Base-by-base conservation (phyloP, 2,888 invertebrate genomes). In the Dione juno region DNA sequence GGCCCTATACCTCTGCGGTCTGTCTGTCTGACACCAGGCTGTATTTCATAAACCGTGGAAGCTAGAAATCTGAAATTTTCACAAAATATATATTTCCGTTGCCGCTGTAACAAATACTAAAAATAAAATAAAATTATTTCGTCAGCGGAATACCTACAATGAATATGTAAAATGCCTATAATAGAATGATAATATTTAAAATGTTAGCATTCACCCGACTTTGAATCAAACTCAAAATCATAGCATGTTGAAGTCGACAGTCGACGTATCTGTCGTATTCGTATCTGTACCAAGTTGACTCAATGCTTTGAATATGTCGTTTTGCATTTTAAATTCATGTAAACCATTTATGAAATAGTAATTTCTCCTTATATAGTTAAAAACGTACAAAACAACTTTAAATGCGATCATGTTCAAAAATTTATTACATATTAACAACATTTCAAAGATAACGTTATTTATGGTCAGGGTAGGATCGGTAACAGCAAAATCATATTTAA, bases 371-470 rank as follows among this genome's bases (percentile, higher is more conserved):
- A 61, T 61, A 35, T 16, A 57, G 57, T 40, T 16, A 57, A 37
- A 37, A 57, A 57, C 10, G 16, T 57, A 57, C 57, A 57, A 57
- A 57, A 57, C 57, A 57, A 57, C 37, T 37, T 57, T 37, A 37
- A 57, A 57, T 37, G 16, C 37, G 37, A 54, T 35, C 54, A 54
- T 54, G 54, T 54, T 54, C 35, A 35, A 53, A 53, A 53, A 28
- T 37, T 54, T 54, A 54, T 54, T 54, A 54, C 54, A 57, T 57
- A 16, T 57, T 57, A 57, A 57, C 37, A 57, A 37, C 57, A 57
- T 16, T 57, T 57, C 57, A 16, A 37, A 54, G 54, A 57, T 57
- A 57, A 16, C 9, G 37, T 37, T 37, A 11, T 57, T 57, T 57
- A 57, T 57, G 57, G 57, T 11, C 37, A 37, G 37, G 9, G 57